phyloP scores from a whole-genome alignment of 2,797 vertebrate species.

The Valencia hispanica region DNA sequence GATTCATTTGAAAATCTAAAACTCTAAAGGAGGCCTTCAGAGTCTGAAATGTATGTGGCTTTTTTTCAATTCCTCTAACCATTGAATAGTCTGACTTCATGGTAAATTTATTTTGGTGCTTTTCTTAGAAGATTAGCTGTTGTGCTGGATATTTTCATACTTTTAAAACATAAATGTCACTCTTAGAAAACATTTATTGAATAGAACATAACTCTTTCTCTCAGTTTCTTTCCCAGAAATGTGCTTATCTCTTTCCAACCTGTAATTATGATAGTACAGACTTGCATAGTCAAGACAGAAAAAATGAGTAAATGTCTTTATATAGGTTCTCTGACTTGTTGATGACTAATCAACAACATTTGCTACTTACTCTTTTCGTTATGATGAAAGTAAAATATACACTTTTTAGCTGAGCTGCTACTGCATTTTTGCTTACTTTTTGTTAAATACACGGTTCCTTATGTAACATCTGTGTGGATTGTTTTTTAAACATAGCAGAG shows the following conservation, averaged over 20 bases:
- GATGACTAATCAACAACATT: neutral
- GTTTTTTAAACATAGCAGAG: neutral
- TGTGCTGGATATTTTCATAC: neutral
- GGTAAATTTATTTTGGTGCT: too few species aligned
- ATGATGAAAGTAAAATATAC: neutral
- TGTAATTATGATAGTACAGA: neutral
- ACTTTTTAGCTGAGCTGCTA: neutral
- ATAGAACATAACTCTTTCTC: neutral
- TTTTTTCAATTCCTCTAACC: neutral
- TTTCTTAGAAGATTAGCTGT: neutral
- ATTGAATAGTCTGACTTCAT: too few species aligned
- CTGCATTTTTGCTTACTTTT: neutral
- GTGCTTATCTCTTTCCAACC: neutral
- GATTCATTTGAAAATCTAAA: neutral
- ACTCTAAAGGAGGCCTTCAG: neutral
- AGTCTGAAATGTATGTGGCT: neutral
- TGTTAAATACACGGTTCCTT: neutral
- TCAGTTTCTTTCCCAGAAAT: neutral
- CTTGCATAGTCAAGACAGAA: neutral
- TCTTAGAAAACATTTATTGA: neutral
- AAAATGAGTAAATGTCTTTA: neutral
- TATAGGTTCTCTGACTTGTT: neutral
- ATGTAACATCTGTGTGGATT: neutral
- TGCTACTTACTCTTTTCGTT: neutral
- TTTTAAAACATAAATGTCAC: neutral